These are phyloP conservation scores for Poeciliopsis turrubarensis DNA, from an alignment of 2,113 vertebrate genomes.

Conservation along the genomic window DNA sequence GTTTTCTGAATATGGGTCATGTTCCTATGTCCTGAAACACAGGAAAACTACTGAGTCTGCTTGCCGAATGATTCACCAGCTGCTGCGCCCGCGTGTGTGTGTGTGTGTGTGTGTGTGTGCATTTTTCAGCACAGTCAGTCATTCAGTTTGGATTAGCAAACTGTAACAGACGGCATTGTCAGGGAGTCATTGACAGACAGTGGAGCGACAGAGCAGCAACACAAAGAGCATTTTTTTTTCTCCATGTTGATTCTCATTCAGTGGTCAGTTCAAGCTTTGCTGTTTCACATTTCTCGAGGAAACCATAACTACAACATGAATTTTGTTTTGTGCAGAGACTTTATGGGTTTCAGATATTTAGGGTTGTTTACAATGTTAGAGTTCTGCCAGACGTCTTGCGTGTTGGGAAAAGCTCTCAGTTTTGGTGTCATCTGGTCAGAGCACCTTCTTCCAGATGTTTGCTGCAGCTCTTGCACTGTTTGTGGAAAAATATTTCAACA, in stretches of 20 bases:
- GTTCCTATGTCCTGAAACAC: not conserved
- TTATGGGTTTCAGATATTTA: not conserved
- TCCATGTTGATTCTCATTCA: conserved; percentile 12
- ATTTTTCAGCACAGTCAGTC: conserved; percentile 67
- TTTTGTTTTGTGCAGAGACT: not conserved
- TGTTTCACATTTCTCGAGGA: not conserved
- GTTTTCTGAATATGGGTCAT: too few species aligned
- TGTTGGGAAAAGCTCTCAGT: not conserved
- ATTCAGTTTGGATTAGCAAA: conserved; percentile 70
- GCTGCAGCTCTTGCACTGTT: too few species aligned
- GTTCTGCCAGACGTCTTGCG: not conserved
- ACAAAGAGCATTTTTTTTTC: conserved; percentile 46
- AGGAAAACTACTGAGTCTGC: conserved; percentile 32
- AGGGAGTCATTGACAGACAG: conserved; percentile 26
- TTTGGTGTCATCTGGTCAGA: not conserved
- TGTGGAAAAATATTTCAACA: too few species aligned
- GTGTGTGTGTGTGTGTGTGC: conserved; percentile 13
- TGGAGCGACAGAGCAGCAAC: conserved; percentile 17
- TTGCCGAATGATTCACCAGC: conserved; percentile 46
- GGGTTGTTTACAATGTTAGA: not conserved
- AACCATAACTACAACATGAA: conserved; percentile 13
- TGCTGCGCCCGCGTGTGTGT: conserved; percentile 23
- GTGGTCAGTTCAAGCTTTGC: conserved; percentile 5
- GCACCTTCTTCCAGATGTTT: not conserved
- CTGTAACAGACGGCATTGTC: conserved; percentile 70